Conservation (phyloP, 1,140 invertebrate species). For the Ceratina calcarata region DNA sequence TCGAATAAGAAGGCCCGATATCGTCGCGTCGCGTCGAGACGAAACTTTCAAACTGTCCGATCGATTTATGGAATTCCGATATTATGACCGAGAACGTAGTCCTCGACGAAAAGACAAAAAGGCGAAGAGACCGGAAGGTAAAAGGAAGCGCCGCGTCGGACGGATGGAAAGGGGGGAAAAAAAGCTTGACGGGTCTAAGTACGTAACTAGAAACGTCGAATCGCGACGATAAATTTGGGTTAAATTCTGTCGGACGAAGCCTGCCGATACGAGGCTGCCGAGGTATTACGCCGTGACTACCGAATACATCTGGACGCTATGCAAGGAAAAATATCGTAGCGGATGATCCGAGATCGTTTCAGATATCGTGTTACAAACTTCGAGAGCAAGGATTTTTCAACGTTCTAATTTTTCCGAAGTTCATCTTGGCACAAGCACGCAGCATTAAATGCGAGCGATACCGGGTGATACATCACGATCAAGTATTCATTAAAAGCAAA, state of each 20-base stretch:
- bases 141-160: no score
- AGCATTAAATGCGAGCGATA: conserved; percentile 9
- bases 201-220: background rate
- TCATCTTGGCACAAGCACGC: no score
- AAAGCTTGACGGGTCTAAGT: background rate
- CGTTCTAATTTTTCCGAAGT: background rate
- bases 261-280: background rate
- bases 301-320: no score
- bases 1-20: conserved; percentile 19
- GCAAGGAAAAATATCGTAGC: no score
- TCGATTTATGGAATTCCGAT: conserved; percentile 40
- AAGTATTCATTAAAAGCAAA: conserved; percentile 42
- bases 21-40: background rate
- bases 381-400: no score
- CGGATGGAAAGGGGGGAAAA: background rate
- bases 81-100: conserved; percentile 6
- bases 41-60: conserved; percentile 25
- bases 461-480: conserved; percentile 31
- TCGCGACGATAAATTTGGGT: conserved; percentile 5
- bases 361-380: no score
- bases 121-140: background rate
- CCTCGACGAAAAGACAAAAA: conserved; percentile 9
- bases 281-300: background rate
- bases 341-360: no score
- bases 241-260: background rate